Evolutionary conservation across 2,888 invertebrate species (phyloP).

Genomic region (Pocota personata): DNA sequence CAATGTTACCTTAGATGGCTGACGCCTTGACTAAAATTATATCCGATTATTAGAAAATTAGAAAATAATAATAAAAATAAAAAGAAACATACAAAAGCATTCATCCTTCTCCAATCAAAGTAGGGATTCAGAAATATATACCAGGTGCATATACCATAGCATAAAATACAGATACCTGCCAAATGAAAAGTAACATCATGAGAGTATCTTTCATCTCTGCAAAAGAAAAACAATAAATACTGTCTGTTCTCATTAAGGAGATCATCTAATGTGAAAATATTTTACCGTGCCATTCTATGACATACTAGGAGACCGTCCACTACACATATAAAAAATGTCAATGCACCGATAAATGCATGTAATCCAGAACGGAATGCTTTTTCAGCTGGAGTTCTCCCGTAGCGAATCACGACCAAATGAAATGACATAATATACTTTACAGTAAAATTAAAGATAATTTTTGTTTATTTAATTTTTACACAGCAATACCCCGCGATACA

Average conservation of each 20-base stretch:
- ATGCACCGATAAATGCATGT: conserved; percentile 48
- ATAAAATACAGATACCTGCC: background rate
- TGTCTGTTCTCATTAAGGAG: background rate
- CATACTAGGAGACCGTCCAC: conserved; percentile 21
- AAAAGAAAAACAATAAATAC: background rate
- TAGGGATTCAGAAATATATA: conserved; percentile 41
- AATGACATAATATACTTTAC: conserved; percentile 27
- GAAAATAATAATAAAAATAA: background rate
- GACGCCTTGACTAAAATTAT: background rate
- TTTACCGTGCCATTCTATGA: background rate
- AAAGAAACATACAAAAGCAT: background rate
- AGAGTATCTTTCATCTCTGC: background rate
- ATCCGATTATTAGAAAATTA: background rate
- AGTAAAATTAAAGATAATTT: background rate
- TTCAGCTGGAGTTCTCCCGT: background rate
- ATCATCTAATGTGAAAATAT: background rate
- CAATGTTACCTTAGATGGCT: background rate
- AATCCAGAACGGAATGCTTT: conserved; percentile 11
- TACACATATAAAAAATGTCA: conserved; percentile 42
- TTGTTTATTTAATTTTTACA: too few species aligned
- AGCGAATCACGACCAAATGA: conserved; percentile 23
- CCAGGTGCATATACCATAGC: conserved; percentile 14
- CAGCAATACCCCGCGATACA: background rate
- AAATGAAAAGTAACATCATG: background rate
- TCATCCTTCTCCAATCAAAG: conserved; percentile 43